Conservation (phyloP, 2,797 vertebrate genomes). For the Odontamblyopus rebecca region DNA sequence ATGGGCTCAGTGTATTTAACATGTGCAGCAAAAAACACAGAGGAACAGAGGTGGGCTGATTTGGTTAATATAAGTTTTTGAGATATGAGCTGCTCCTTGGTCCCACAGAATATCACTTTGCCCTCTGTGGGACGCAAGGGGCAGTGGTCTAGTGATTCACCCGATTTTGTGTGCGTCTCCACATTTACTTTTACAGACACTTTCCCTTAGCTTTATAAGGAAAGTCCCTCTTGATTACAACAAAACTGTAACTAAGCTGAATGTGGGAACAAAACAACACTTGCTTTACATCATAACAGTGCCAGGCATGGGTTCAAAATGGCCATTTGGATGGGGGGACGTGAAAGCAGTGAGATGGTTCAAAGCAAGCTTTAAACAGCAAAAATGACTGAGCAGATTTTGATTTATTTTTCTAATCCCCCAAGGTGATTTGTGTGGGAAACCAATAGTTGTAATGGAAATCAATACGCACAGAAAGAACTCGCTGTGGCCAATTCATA, state of each 20-base stretch:
- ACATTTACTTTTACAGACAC: slow-evolving; percentile 72
- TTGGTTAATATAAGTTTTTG: slow-evolving; percentile 49
- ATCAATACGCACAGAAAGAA: slow-evolving; percentile 48
- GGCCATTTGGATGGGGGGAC: slow-evolving; percentile 65
- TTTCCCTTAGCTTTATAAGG: slow-evolving; percentile 55
- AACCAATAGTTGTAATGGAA: slow-evolving; percentile 60
- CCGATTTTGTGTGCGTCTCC: slow-evolving; percentile 61
- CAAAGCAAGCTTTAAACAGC: slow-evolving; percentile 58
- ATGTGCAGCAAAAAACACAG: slow-evolving; percentile 53
- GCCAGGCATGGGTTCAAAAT: slow-evolving; percentile 64
- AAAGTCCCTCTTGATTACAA: slow-evolving; percentile 70
- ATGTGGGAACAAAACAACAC: slow-evolving; percentile 66
- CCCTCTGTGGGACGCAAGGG: slow-evolving; percentile 50
- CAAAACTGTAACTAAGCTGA: slow-evolving; percentile 70
- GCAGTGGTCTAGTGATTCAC: slow-evolving; percentile 56
- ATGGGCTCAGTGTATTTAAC: slow-evolving; percentile 47
- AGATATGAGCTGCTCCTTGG: slow-evolving; percentile 49
- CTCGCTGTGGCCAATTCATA: slow-evolving; percentile 40
- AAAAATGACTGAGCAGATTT: slow-evolving; percentile 52
- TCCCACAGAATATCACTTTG: slow-evolving; percentile 63
- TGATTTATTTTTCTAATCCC: slow-evolving; percentile 59
- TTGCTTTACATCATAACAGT: slow-evolving; percentile 66
- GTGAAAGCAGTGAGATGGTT: slow-evolving; percentile 54
- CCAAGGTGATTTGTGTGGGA: slow-evolving; percentile 54
- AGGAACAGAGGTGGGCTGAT: slow-evolving; percentile 43